phyloP scores from a whole-genome alignment of 2,888 invertebrate genomes.

The Hydriomena furcata region DNA sequence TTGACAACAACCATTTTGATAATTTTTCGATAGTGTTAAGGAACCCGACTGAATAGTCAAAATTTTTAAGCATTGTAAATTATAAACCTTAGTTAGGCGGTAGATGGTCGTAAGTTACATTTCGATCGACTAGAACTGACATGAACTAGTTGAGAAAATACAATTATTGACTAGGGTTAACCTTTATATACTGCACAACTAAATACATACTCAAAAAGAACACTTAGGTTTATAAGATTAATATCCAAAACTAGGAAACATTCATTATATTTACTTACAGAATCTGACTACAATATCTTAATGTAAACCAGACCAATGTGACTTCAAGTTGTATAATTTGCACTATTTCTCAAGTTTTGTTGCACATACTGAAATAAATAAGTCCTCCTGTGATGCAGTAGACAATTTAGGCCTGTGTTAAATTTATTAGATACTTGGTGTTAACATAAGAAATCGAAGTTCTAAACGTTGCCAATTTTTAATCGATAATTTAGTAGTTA shows the following conservation, averaged over 20 bases:
- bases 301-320: neutral
- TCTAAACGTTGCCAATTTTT: slow-evolving; percentile 19
- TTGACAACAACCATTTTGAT: slow-evolving; percentile 24
- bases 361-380: neutral
- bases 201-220: neutral
- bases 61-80: slow-evolving; percentile 69
- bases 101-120: slow-evolving; percentile 59
- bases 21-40: slow-evolving; percentile 67
- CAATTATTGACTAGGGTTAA: slow-evolving; percentile 13
- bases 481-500: slow-evolving; percentile 7
- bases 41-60: slow-evolving; percentile 82
- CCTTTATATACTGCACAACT: slow-evolving; percentile 15
- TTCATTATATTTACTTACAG: too few species aligned
- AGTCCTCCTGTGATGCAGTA: neutral
- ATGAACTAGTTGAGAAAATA: slow-evolving; percentile 22
- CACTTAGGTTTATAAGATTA: slow-evolving; percentile 6
- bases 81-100: slow-evolving; percentile 59
- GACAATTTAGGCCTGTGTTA: neutral
- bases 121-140: slow-evolving; percentile 47
- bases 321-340: slow-evolving; percentile 1
- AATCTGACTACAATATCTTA: neutral
- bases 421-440: slow-evolving; percentile 5
- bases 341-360: neutral
- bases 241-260: neutral
- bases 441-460: slow-evolving; percentile 12